Evolutionary conservation across 2,113 vertebrate species (phyloP).

Genomic region (Macaca nemestrina): DNA sequence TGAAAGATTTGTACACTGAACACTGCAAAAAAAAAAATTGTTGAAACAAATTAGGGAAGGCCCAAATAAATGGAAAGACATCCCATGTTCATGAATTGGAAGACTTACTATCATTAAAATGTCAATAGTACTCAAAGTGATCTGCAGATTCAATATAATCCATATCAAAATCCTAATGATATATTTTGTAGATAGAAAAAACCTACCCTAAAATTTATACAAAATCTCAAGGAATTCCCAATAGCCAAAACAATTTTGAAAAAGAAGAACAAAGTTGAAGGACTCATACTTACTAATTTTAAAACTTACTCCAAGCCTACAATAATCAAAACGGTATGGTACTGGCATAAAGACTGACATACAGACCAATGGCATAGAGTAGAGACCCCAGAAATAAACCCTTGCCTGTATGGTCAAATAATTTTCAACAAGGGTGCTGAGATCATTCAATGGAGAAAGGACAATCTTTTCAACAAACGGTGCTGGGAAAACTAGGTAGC

Average conservation of each 20-base stretch:
- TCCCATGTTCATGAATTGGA: background rate
- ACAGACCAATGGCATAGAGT: background rate
- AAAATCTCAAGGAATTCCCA: background rate
- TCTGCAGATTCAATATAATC: background rate
- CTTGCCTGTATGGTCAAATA: background rate
- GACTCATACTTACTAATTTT: background rate
- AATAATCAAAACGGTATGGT: background rate
- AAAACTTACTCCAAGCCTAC: background rate
- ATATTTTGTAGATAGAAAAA: background rate
- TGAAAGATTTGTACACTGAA: background rate
- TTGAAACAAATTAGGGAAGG: background rate
- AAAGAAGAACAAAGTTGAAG: background rate
- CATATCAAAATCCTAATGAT: background rate
- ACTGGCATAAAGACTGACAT: background rate
- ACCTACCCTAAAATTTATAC: background rate
- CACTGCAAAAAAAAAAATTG: background rate
- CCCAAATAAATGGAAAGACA: background rate
- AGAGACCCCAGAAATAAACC: background rate
- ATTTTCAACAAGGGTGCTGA: background rate
- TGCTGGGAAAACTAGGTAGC: background rate
- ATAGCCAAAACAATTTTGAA: background rate
- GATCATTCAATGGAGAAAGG: background rate
- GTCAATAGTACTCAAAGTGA: background rate
- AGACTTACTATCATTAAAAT: background rate
- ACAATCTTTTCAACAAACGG: background rate